Base-by-base conservation (phyloP, 2,888 invertebrate species). In the Nymphalis polychloros region DNA sequence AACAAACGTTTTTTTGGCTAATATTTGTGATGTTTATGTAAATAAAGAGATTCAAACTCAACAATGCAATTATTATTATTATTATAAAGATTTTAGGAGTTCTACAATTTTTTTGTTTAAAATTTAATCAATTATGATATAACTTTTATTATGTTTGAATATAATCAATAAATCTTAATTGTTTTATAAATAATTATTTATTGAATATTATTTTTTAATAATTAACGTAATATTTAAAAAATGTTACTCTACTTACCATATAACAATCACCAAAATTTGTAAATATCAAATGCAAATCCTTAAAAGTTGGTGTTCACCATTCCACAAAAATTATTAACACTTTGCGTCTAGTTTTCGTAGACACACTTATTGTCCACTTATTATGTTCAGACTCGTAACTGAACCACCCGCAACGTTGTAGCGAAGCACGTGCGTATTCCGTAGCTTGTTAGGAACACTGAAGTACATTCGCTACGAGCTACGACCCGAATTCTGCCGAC, bases 361-460 rank as follows among this genome's bases (percentile, higher is more conserved):
- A 64, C 63, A 60, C 75, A 75, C 73, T 75, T 73, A 72, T 59
- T 59, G 69, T 63, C 73, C 73, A 77, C 74, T 77, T 74, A 35
- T 57, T 57, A 41, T 57, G 63, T 63, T 63, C 60, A 67, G 61
- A 59, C 70, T 69, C 82, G 84, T 84, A 84, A 81, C 81, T 16
- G 53, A 53, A 50, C 19, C 84, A 79, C 67, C 73, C 74, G 84
- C 87, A 88, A 86, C 88, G 82, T 67, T 76, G 78, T 78, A 79
- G 78, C 79, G 20, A 23, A 23, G 78, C 80, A 85, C 92, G 91
- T 86, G 87, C 88, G 81, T 73, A 75, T 70, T 76, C 76, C 86
- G 89, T 87, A 89, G 87, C 82, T 70, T 78, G 81, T 80, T 83
- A 81, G 84, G 79, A 81, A 85, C 82, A 91, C 92, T 92, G 90